Evolutionary conservation across 2,113 vertebrate genomes (phyloP).

Genomic region (Ptyas mucosa): DNA sequence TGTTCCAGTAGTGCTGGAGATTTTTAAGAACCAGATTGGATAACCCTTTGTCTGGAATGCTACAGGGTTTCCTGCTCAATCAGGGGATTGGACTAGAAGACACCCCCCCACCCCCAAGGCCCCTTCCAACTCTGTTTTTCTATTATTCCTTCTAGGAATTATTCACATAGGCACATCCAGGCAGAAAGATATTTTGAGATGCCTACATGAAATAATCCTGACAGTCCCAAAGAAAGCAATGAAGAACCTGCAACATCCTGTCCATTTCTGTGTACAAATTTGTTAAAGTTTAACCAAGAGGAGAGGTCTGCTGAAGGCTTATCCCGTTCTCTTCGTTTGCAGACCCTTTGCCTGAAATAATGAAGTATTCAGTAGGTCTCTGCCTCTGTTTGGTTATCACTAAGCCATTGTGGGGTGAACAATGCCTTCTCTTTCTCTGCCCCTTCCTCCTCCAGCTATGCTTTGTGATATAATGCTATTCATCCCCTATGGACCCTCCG

Average conservation of each 20-base stretch:
- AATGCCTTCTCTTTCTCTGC: slow-evolving; percentile 35
- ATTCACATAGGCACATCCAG: not conserved
- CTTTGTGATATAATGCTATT: slow-evolving; percentile 54
- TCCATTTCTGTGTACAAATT: slow-evolving; percentile 38
- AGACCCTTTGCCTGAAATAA: slow-evolving; percentile 45
- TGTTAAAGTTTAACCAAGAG: slow-evolving; percentile 51
- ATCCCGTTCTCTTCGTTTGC: slow-evolving; percentile 43
- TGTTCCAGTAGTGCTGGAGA: not conserved
- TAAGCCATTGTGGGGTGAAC: slow-evolving; percentile 43
- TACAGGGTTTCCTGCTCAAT: not conserved
- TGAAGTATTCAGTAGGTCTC: slow-evolving; percentile 22
- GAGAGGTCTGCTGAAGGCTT: slow-evolving; percentile 35
- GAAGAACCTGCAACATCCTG: slow-evolving; percentile 24
- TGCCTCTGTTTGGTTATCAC: slow-evolving; percentile 49
- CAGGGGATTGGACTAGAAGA: not conserved
- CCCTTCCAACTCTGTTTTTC: not conserved
- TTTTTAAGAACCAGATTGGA: too few relatives aligned
- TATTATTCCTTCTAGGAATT: not conserved
- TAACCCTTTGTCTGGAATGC: too few relatives aligned
- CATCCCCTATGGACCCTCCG: slow-evolving; percentile 40
- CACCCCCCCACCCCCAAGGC: too few relatives aligned
- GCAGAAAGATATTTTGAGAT: not conserved
- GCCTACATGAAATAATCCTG: slow-evolving; percentile 31
- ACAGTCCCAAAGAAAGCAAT: slow-evolving; percentile 15
- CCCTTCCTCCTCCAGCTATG: slow-evolving; percentile 15